Evolutionary conservation across 2,797 vertebrate species (phyloP), one percentile per base, ranked within the genome.

Genomic region (Gobionotothen gibberifrons): DNA sequence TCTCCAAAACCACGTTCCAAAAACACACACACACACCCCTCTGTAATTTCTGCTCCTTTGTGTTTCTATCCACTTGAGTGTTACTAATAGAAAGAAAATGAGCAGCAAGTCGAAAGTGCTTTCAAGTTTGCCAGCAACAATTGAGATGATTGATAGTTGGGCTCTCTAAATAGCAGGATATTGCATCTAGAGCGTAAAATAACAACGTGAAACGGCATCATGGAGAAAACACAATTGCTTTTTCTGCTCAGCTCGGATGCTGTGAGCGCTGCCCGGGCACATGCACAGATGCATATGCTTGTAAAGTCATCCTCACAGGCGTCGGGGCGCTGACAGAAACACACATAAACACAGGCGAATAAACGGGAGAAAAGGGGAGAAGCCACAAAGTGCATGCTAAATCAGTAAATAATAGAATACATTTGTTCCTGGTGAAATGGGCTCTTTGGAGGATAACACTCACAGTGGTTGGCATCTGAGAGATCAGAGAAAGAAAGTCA

Each of bases 41-140:
- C 47, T 66, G 54, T 66, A 62, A 81, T 69, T 81, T 72, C 68
- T 39, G 58, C 62, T 76, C 47, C 44, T 84, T 69, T 78, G 72
- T 77, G 22, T 78, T 85, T 71, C 82, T 78, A 54, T 66, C 82
- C 86, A 81, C 84, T 83, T 79, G 79, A 83, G 76, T 84, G 82
- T 89, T 79, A 77, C 85, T 90, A 90, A 88, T 84, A 88, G 83
- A 89, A 81, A 81, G 84, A 89, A 90, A 91, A 88, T 85, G 81
- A 90, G 82, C 82, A 69, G 71, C 69, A 46, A 81, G 80, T 74
- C 53, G 26, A 61, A 75, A 54, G 64, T 14, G 14, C 87, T 85
- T 86, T 86, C 83, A 89, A 78, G 79, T 90, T 85, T 82, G 72
- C 69, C 78, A 66, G 83, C 69, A 84, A 85, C 87, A 90, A 90